Conservation (phyloP, 2,888 invertebrate genomes). For the Ariolimax columbianus region DNA sequence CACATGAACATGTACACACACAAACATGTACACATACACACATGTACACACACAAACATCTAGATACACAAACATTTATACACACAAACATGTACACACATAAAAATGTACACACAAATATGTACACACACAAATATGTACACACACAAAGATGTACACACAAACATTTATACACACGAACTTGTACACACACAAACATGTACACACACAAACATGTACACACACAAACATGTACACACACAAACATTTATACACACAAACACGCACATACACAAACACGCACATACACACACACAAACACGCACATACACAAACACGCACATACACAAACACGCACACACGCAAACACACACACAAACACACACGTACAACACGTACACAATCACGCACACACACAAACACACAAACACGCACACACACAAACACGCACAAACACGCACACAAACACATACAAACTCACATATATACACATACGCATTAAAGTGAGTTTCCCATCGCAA, state of each 20-base stretch:
- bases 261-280: not conserved
- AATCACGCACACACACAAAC: too few relatives aligned
- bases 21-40: not conserved
- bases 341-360: too few relatives aligned
- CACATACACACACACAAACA: not conserved
- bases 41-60: not conserved
- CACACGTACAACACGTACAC: too few relatives aligned
- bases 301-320: not conserved
- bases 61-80: not conserved
- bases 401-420: too few relatives aligned
- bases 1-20: not conserved
- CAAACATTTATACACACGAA: slow-evolving; percentile 1
- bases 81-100: not conserved
- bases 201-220: too few relatives aligned
- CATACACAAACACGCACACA: slow-evolving; percentile 28
- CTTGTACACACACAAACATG: too few relatives aligned
- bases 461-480: too few relatives aligned
- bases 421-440: too few relatives aligned
- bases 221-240: too few relatives aligned
- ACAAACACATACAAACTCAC: too few relatives aligned
- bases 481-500: too few relatives aligned
- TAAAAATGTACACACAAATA: not conserved
- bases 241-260: too few relatives aligned
- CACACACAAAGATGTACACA: not conserved
- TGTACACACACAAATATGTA: not conserved